Base-by-base conservation (phyloP, 2,113 vertebrate genomes). In the Epinephelus moara region DNA sequence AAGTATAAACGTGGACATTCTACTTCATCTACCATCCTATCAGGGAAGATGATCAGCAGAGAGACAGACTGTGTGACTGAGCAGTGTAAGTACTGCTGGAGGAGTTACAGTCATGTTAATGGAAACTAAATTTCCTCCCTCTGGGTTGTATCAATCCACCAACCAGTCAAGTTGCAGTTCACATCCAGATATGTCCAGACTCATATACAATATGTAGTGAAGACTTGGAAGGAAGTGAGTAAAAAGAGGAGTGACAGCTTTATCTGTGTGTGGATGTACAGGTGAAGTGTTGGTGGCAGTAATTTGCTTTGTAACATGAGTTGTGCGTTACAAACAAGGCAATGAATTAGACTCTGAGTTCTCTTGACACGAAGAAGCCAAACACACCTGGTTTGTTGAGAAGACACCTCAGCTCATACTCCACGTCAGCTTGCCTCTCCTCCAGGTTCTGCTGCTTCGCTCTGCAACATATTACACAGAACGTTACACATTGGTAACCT, bases 391-490 rank as follows among this genome's bases (percentile, higher is more conserved):
- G 98, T 89, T 99, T 99, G 90, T 99, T 99, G 86, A 99, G 97
- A 14, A 99, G 97, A 92, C 98, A 99, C 17, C 98, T 94, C n/a
- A 99, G 95, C 84, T 99, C 98, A 1, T 97, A 99, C 81, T 99
- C 98, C 33, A 99, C 98, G 0, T 99, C 98, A 0, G 98, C 97
- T 87, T 99, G 98, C 50, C 97, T 96, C 90, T 98, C 97, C 90
- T 99, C 98, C 90, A 99, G 94, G 91, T 96, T 97, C 95, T 99
- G 98, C 95, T 99, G 98, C 93, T 99, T 99, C 56, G 96, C 97
- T 76, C 98, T 99, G 70, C 23, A 88, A 79, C 25, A 2, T 17
- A 27, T 15, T 3, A 70, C 10, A 71, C n/a, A 3, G 11, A 13
- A 5, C 18, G 1, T 62, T 55, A 75, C 10, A 74, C 25, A 61